These are phyloP conservation scores for Leptothorax acervorum DNA, from an alignment of 2,888 invertebrate species.

Conservation along the genomic window DNA sequence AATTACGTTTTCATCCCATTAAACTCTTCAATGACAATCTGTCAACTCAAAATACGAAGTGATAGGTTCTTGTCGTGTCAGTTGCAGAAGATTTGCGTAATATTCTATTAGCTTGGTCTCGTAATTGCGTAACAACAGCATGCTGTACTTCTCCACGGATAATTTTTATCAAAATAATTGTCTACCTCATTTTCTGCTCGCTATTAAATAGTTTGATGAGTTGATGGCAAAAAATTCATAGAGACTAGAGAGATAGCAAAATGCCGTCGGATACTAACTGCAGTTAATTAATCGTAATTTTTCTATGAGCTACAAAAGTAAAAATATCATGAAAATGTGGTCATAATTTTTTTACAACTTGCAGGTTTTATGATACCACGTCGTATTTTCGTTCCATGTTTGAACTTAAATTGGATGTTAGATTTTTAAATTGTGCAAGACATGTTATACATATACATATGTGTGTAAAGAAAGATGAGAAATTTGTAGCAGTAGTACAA, in stretches of 20 bases:
- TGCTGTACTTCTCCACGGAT: neutral
- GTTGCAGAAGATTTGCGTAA: neutral
- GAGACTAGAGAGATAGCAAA: neutral
- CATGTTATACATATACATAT: neutral
- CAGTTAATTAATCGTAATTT: slow-evolving; percentile 43
- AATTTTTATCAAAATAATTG: slow-evolving; percentile 32
- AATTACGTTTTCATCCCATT: neutral
- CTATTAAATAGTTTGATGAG: neutral
- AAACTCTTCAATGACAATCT: neutral
- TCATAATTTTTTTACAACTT: neutral
- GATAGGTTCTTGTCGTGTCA: slow-evolving; percentile 1
- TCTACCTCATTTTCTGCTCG: neutral
- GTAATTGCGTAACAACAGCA: neutral
- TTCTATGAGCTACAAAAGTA: neutral
- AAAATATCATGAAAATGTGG: neutral
- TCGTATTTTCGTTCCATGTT: neutral
- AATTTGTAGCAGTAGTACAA: slow-evolving; percentile 34
- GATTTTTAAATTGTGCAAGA: neutral
- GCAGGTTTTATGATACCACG: neutral
- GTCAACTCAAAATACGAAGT: neutral
- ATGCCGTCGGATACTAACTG: neutral
- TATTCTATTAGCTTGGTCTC: neutral
- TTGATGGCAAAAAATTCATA: slow-evolving; percentile 10
- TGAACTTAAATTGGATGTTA: neutral
- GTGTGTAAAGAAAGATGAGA: slow-evolving; percentile 16